A percentile compares a stretch with the other conserved stretches of the same genome.
phyloP scores from a whole-genome alignment of 2,113 vertebrate species.

The Acanthochromis polyacanthus region DNA sequence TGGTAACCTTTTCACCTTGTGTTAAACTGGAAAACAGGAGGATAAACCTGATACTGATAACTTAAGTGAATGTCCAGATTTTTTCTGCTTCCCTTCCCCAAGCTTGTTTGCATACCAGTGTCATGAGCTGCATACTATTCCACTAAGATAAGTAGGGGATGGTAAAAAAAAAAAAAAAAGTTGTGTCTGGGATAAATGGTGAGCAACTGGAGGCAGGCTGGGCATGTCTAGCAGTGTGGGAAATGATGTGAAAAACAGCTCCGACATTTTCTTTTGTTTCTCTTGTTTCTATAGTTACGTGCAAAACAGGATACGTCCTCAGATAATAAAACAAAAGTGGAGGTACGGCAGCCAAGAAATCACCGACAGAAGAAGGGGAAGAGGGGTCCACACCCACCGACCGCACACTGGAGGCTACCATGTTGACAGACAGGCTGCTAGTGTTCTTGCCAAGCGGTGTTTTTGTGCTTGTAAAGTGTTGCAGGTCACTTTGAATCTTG shows the following conservation, averaged over 20 bases:
- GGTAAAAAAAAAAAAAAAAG: constrained; percentile 3
- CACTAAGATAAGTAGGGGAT: constrained; percentile 35
- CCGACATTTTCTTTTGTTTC: constrained; percentile 72
- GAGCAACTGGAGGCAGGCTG: constrained; percentile 30
- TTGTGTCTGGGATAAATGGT: constrained; percentile 19
- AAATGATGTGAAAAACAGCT: constrained; percentile 63
- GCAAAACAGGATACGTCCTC: constrained; percentile 81
- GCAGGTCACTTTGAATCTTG: constrained; percentile 19
- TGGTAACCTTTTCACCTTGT: not conserved
- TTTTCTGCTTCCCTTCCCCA: constrained; percentile 13
- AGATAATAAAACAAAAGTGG: constrained; percentile 79
- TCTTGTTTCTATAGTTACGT: constrained; percentile 68
- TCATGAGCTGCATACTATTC: not conserved
- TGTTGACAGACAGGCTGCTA: constrained; percentile 28
- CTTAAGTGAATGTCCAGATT: not conserved
- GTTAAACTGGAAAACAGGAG: not conserved
- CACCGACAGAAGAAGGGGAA: constrained; percentile 46
- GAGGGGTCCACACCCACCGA: constrained; percentile 56
- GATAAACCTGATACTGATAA: not conserved
- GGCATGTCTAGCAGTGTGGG: constrained; percentile 41
- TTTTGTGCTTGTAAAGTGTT: constrained; percentile 29
- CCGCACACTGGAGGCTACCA: constrained; percentile 31
- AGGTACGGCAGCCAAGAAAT: constrained; percentile 63
- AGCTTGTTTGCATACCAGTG: constrained; percentile 31
- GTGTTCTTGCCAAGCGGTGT: not conserved